phyloP scores from a whole-genome alignment of 30 jellyfish, hydroid and myxozoan species.

The Aurelia sp. region DNA sequence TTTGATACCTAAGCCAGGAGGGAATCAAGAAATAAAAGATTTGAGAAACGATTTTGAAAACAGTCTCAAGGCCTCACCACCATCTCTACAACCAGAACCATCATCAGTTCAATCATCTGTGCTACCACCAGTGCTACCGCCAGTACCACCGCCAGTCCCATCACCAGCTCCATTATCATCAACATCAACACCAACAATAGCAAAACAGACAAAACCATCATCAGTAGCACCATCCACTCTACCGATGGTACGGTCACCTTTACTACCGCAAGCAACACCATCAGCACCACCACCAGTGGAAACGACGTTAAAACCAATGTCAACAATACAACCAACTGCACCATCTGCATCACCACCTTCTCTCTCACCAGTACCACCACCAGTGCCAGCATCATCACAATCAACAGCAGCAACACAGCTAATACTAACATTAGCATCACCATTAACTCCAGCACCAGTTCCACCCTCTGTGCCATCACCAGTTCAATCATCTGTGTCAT shows the following conservation, averaged over 20 bases:
- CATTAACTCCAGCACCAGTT: not conserved
- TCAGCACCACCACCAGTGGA: constrained; percentile 59
- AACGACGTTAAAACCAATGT: constrained; percentile 24
- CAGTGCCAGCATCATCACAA: constrained; percentile 28
- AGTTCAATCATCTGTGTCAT: no score
- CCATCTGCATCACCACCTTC: constrained; percentile 52
- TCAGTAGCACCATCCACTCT: constrained; percentile 42
- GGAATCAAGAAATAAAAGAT: no score
- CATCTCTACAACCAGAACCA: no score
- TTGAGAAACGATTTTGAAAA: no score
- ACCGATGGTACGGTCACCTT: constrained; percentile 57
- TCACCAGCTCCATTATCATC: not conserved
- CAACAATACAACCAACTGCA: constrained; percentile 45
- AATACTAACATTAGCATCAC: constrained; percentile 48
- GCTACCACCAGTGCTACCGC: no score
- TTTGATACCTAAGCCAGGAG: no score
- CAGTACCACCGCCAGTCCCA: no score
- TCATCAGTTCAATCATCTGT: no score
- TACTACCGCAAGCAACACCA: constrained; percentile 42
- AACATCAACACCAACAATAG: constrained; percentile 38
- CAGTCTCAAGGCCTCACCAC: no score
- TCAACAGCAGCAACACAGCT: constrained; percentile 31
- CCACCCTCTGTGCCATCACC: constrained; percentile 5
- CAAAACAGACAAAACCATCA: constrained; percentile 29
- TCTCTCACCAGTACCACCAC: constrained; percentile 25